phyloP scores from a whole-genome alignment of 1,140 invertebrate genomes.

The Drosophila melanogaster region Release_6_plus_ISO1_MT NC_004354.4:8409001-8409500 shows the following conservation, averaged over 20 bases:
- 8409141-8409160: background rate
- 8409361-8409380: conserved; percentile 43
- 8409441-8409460: background rate
- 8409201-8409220: background rate
- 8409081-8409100: too few relatives aligned
- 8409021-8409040: too few relatives aligned
- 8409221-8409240: too few relatives aligned
- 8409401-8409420: conserved; percentile 15
- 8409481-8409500: conserved; percentile 46
- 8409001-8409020: too few relatives aligned
- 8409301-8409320: conserved; percentile 76
- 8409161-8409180: background rate
- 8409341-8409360: conserved; percentile 63
- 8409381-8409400: conserved; percentile 4
- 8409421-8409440: conserved; percentile 34
- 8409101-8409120: too few relatives aligned
- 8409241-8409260: conserved; percentile 1
- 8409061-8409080: too few relatives aligned
- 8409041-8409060: too few relatives aligned
- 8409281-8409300: conserved; percentile 74
- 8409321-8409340: conserved; percentile 78
- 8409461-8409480: conserved; percentile 15
- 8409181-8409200: background rate
- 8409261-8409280: conserved; percentile 28
- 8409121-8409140: too few relatives aligned